Conservation (phyloP, 2,113 vertebrate species). For the Psephotus haematonotus region DNA sequence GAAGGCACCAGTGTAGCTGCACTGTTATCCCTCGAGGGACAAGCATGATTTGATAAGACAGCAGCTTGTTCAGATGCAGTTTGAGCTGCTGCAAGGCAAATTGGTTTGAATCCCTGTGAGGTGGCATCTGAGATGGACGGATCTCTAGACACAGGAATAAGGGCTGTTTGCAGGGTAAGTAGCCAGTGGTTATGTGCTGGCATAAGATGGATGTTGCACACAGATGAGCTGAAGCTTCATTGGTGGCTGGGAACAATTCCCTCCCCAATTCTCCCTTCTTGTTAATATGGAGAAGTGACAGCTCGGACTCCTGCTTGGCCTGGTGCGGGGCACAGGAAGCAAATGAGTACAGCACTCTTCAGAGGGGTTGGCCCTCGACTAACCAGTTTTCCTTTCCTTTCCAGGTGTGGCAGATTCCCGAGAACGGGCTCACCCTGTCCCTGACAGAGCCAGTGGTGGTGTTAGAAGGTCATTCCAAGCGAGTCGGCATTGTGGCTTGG, state of each 20-base stretch:
- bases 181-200: neutral
- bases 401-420: constrained; percentile 97
- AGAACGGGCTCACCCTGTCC: constrained; percentile 89
- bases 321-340: neutral
- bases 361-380: neutral
- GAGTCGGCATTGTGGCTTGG: constrained; percentile 95
- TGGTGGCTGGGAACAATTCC: neutral
- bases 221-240: neutral
- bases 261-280: neutral
- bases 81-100: neutral
- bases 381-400: neutral
- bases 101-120: neutral
- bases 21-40: rapidly evolving
- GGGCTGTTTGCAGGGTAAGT: neutral
- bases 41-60: neutral
- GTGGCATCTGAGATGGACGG: rapidly evolving
- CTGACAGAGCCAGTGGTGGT: constrained; percentile 90
- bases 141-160: neutral
- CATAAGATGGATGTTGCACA: neutral
- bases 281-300: rapidly evolving
- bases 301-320: rapidly evolving
- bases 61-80: neutral
- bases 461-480: constrained; percentile 94
- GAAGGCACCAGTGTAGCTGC: neutral
- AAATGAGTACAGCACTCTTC: rapidly evolving